Conservation (phyloP, 1,140 invertebrate species). For the Platorchestia sp. region DNA sequence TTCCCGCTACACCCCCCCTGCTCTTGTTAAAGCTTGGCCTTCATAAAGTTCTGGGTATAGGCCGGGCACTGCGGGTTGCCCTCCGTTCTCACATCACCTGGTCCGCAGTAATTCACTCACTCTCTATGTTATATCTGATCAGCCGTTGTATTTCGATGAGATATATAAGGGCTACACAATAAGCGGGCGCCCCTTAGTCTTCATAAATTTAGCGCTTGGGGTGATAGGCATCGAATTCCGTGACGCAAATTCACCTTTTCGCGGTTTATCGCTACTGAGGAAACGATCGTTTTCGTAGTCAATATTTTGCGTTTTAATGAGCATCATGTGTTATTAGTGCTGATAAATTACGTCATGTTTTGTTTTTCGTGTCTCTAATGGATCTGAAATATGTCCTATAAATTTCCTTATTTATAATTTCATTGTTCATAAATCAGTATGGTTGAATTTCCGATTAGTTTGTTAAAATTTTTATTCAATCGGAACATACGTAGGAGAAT, state of each 20-base stretch:
- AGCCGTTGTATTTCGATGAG: constrained; percentile 52
- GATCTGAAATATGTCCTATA: not conserved
- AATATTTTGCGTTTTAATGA: not conserved
- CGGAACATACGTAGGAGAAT: no score
- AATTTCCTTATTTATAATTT: not conserved
- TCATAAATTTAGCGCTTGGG: not conserved
- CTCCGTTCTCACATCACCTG: constrained; percentile 19
- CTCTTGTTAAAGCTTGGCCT: constrained; percentile 1
- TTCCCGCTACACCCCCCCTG: not conserved
- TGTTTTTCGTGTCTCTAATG: not conserved
- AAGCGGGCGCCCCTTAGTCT: not conserved
- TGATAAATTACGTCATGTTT: not conserved
- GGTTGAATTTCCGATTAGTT: not conserved
- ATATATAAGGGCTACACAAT: not conserved
- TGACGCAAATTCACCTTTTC: not conserved
- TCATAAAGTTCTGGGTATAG: constrained; percentile 22
- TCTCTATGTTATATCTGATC: constrained; percentile 30
- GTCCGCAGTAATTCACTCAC: constrained; percentile 40
- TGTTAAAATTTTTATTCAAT: not conserved
- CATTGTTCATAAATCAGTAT: not conserved
- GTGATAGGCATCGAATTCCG: not conserved
- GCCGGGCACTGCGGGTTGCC: constrained; percentile 33
- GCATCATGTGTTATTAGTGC: not conserved
- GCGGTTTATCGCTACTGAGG: not conserved
- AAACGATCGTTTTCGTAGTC: not conserved